A percentile compares a stretch with the other conserved stretches of the same genome.
These are phyloP conservation scores for Graptemys geographica DNA, from an alignment of 2,797 vertebrate species.

Conservation along the genomic window DNA sequence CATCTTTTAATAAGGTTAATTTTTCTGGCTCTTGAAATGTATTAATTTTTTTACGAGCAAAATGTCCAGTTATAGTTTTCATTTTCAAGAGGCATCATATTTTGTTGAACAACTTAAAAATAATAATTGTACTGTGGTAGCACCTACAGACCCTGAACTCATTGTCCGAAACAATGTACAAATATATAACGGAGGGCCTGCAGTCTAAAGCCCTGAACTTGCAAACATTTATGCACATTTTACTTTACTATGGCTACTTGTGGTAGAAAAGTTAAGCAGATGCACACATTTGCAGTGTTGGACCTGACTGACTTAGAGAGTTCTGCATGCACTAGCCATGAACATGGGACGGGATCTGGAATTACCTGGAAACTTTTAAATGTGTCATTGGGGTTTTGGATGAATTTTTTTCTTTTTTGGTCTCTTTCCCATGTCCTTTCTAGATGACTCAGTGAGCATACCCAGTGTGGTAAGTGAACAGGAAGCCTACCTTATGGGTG, in stretches of 20 bases:
- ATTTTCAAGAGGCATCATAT: not conserved
- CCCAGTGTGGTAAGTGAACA: slow-evolving; percentile 99
- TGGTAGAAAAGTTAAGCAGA: not conserved
- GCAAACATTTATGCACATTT: not conserved
- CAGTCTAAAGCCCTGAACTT: not conserved
- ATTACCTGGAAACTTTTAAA: not conserved
- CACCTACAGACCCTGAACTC: not conserved
- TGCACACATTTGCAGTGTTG: not conserved
- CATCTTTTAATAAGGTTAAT: not conserved
- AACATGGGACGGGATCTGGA: not conserved
- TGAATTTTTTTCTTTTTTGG: not conserved
- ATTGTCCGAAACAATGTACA: not conserved
- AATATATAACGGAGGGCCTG: not conserved
- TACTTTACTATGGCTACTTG: not conserved
- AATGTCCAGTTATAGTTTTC: not conserved
- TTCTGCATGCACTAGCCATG: not conserved
- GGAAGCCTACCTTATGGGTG: slow-evolving; percentile 91
- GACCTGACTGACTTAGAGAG: not conserved
- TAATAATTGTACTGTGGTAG: not conserved
- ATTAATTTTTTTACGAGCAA: not conserved
- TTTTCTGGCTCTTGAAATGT: not conserved
- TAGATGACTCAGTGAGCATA: slow-evolving; percentile 97
- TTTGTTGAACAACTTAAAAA: not conserved
- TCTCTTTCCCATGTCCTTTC: slow-evolving; percentile 18
- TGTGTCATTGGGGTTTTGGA: not conserved